A percentile compares a stretch with the other conserved stretches of the same genome.
Conservation (phyloP, 2,888 invertebrate species). For the Tuberolachnus salignus region DNA sequence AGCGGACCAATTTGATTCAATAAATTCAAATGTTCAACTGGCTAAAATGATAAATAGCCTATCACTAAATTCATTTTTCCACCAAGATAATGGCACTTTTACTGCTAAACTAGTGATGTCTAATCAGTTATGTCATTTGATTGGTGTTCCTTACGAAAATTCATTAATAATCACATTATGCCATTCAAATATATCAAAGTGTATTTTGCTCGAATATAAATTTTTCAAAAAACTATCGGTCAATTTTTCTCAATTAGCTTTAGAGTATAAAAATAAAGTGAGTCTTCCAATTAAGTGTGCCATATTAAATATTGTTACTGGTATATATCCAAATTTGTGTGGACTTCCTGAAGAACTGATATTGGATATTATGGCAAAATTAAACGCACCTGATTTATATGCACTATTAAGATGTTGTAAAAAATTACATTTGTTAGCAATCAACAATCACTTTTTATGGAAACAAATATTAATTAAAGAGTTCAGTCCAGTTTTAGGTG, state of each 20-base stretch:
- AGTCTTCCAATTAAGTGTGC: slow-evolving; percentile 42
- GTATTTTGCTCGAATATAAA: background rate
- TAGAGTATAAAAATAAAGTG: slow-evolving; percentile 42
- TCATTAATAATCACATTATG: slow-evolving; percentile 45
- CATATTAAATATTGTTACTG: background rate
- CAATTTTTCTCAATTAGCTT: background rate
- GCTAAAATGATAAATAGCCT: slow-evolving; percentile 19
- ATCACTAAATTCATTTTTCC: slow-evolving; percentile 36
- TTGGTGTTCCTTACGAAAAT: slow-evolving; percentile 18
- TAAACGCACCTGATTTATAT: background rate
- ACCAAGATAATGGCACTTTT: slow-evolving; percentile 23
- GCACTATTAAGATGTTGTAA: slow-evolving; percentile 14
- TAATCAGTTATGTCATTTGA: slow-evolving; percentile 39
- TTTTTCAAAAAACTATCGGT: background rate
- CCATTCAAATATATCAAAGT: slow-evolving; percentile 27
- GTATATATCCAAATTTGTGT: slow-evolving; percentile 22
- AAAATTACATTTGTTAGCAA: slow-evolving; percentile 1
- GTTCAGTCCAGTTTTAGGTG: too few relatives aligned
- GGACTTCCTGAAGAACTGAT: slow-evolving; percentile 44
- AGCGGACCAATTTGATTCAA: slow-evolving; percentile 21
- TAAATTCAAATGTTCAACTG: slow-evolving; percentile 41
- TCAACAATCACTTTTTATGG: slow-evolving; percentile 10
- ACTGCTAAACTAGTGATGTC: slow-evolving; percentile 32
- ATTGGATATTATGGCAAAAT: slow-evolving; percentile 5
- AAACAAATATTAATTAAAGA: slow-evolving; percentile 3